phyloP scores from a whole-genome alignment of 2,113 vertebrate species.

The Aleadryas rufinucha region DNA sequence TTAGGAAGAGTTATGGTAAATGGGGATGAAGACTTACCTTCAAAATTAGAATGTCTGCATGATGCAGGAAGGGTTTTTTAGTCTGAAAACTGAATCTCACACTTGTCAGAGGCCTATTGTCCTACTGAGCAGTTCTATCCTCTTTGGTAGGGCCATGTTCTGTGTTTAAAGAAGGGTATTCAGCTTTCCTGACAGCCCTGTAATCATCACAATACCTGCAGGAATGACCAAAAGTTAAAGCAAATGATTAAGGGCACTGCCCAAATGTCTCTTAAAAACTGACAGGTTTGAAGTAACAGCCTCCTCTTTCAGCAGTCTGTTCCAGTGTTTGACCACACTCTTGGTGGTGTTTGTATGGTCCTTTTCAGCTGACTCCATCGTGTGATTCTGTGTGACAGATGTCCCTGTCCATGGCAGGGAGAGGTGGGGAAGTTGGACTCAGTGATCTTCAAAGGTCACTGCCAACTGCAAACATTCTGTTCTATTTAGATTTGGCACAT shows the following conservation, averaged over 20 bases:
- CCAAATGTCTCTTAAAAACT: background rate
- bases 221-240: background rate
- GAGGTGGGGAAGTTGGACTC: background rate
- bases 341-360: background rate
- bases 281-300: background rate
- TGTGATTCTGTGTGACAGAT: too few species aligned
- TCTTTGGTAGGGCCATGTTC: background rate
- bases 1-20: background rate
- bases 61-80: background rate
- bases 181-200: background rate
- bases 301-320: background rate
- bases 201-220: background rate
- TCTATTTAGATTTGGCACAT: background rate
- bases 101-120: background rate
- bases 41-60: background rate
- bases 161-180: background rate
- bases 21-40: background rate
- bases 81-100: background rate
- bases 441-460: background rate
- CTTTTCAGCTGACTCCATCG: background rate
- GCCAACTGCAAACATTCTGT: background rate
- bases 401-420: accelerated
- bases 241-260: background rate
- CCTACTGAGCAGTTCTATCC: background rate
- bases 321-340: background rate